These are phyloP conservation scores for Gymnoscelis rufifasciata DNA, from an alignment of 2,888 invertebrate species.

Conservation along the genomic window DNA sequence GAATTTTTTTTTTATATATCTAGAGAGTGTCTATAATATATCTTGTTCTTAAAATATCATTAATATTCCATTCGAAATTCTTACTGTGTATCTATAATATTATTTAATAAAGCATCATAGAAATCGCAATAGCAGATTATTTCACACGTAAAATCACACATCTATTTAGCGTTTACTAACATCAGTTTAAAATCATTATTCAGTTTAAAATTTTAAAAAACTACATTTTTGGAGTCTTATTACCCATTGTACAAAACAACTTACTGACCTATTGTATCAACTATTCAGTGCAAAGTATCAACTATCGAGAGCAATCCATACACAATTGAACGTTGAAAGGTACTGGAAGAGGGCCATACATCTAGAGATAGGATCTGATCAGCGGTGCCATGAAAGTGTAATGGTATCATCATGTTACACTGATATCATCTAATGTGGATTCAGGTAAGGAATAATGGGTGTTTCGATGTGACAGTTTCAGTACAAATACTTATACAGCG, in stretches of 20 bases:
- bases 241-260: constrained; percentile 1
- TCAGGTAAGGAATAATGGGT: constrained; percentile 5
- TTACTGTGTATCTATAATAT: no score
- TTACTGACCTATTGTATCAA: neutral
- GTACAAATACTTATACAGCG: neutral
- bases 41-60: no score
- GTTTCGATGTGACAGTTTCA: no score
- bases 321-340: constrained; percentile 1
- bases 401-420: constrained; percentile 37
- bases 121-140: no score
- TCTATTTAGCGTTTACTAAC: no score
- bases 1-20: no score
- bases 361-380: constrained; percentile 22
- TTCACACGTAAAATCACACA: no score
- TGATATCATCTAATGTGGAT: constrained; percentile 32
- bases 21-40: no score
- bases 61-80: no score
- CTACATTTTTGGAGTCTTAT: neutral
- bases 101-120: no score
- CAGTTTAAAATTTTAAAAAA: no score
- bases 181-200: neutral
- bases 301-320: constrained; percentile 4
- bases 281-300: constrained; percentile 4
- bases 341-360: constrained; percentile 14
- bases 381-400: constrained; percentile 33